Conservation (phyloP, 2,888 invertebrate species). For the Rhingia campestris region DNA sequence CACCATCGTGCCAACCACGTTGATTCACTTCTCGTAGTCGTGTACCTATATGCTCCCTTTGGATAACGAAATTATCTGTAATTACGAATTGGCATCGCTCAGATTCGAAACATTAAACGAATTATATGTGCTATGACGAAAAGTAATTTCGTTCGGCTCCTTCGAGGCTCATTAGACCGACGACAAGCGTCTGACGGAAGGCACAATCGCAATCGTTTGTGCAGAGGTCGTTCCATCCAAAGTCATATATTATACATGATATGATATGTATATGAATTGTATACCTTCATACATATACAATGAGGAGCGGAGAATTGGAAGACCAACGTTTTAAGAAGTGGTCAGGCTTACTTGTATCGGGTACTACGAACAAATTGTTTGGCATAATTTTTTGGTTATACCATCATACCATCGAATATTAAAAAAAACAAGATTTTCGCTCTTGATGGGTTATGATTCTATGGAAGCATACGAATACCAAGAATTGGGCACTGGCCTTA, state of each 20-base stretch:
- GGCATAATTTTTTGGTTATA: no score
- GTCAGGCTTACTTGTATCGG: no score
- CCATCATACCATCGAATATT: no score
- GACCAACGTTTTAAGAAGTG: no score
- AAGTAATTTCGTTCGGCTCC: constrained; percentile 75
- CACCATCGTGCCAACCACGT: constrained; percentile 20
- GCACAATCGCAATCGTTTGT: constrained; percentile 19
- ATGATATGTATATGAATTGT: no score
- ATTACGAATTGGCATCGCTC: constrained; percentile 66
- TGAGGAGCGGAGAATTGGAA: no score
- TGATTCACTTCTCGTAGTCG: constrained; percentile 29
- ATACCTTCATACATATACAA: no score
- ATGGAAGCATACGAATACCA: no score
- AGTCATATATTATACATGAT: neutral
- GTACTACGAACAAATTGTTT: no score
- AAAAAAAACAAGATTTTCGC: no score
- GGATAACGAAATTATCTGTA: constrained; percentile 64
- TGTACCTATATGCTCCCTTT: neutral
- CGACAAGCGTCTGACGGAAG: constrained; percentile 62
- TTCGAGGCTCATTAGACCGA: constrained; percentile 61
- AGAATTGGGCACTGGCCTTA: no score
- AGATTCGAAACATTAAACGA: constrained; percentile 75
- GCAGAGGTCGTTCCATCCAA: constrained; percentile 5
- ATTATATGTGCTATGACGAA: constrained; percentile 75
- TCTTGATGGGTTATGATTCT: no score